A percentile compares a stretch with the other conserved stretches of the same genome.
These are phyloP conservation scores for Alauda arvensis DNA, from an alignment of 2,797 vertebrate species.

Conservation along the genomic window DNA sequence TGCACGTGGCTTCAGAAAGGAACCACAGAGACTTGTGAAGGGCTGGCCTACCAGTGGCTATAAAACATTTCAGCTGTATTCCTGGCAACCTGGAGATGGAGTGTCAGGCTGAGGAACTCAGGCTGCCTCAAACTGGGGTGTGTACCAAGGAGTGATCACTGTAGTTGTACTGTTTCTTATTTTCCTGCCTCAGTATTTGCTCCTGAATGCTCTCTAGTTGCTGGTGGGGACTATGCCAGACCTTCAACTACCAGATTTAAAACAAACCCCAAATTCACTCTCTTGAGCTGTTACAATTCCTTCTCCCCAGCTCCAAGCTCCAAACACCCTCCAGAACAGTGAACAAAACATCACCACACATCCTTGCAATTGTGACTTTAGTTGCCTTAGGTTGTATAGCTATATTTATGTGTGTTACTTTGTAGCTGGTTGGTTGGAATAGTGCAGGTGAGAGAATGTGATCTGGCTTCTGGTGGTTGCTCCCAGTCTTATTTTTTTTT, in stretches of 20 bases:
- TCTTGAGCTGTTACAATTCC: not conserved
- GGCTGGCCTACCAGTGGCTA: not conserved
- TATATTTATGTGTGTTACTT: not conserved
- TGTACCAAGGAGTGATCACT: not conserved
- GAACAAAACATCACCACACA: not conserved
- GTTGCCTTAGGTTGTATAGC: not conserved
- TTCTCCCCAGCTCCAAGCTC: not conserved
- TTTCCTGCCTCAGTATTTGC: not conserved
- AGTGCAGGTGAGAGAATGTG: not conserved
- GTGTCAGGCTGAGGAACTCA: not conserved
- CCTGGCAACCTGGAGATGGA: not conserved
- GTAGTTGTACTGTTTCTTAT: not conserved
- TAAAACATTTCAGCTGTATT: not conserved
- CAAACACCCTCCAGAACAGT: not conserved
- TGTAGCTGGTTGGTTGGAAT: not conserved
- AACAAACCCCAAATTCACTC: fast-evolving
- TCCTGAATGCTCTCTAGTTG: not conserved
- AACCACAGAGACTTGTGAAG: not conserved
- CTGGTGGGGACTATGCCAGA: not conserved
- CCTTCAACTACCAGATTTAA: not conserved
- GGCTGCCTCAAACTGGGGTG: not conserved
- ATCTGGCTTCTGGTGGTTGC: not conserved
- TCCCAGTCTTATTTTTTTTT: not conserved
- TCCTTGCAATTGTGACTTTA: not conserved
- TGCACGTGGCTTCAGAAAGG: not conserved